Percentiles rank a stretch among this genome's conserved stretches.
phyloP scores from a whole-genome alignment of 1,140 invertebrate species.

The Dendrolimus punctatus region DNA sequence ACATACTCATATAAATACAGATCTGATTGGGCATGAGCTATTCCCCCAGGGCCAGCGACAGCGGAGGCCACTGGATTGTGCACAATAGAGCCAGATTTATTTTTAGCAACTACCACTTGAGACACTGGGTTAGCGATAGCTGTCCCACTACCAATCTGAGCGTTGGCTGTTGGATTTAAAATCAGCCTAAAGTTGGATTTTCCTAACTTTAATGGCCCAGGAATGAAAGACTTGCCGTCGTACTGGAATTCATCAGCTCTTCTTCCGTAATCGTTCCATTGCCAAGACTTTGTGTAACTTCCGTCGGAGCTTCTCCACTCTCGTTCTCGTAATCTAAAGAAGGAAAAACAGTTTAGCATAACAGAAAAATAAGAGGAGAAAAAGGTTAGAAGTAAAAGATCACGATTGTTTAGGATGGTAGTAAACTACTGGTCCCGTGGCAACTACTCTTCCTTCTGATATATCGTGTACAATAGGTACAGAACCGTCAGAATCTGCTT shows the following conservation, averaged over 20 bases:
- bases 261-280: constrained; percentile 10
- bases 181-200: constrained; percentile 58
- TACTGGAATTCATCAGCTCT: constrained; percentile 32
- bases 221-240: constrained; percentile 50
- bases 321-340: constrained; percentile 41
- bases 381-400: constrained; percentile 18
- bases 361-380: constrained; percentile 19
- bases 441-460: constrained; percentile 76
- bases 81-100: constrained; percentile 69
- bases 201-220: constrained; percentile 25
- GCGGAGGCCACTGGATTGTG: constrained; percentile 78
- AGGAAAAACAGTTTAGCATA: constrained; percentile 39
- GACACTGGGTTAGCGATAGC: constrained; percentile 80
- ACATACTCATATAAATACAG: constrained; percentile 63
- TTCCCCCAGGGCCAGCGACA: constrained; percentile 79
- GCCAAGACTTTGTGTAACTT: constrained; percentile 12
- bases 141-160: constrained; percentile 75
- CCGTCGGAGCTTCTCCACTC: constrained; percentile 8
- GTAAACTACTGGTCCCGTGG: constrained; percentile 79
- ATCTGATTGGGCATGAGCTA: constrained; percentile 79
- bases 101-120: constrained; percentile 65
- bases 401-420: constrained; percentile 68
- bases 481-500: constrained; percentile 36
- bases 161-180: constrained; percentile 76
- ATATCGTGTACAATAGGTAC: constrained; percentile 41